phyloP scores from a whole-genome alignment of 2,797 vertebrate species.

The Nothura maculosa region DNA sequence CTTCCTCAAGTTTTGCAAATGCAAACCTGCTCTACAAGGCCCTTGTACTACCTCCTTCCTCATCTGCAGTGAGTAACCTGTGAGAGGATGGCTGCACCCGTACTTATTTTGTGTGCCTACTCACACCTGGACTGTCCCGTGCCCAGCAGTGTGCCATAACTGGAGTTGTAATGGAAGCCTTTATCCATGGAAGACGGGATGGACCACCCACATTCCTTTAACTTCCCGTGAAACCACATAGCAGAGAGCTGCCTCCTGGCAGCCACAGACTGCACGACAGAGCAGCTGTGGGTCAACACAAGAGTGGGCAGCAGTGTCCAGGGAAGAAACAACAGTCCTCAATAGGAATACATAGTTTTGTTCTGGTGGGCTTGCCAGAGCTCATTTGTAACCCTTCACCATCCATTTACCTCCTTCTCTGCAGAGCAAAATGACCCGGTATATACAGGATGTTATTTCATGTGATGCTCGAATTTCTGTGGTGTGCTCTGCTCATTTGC shows the following conservation, averaged over 20 bases:
- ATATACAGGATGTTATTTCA: neutral
- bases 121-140: neutral
- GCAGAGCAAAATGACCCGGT: neutral
- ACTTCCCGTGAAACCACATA: neutral
- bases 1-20: neutral
- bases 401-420: accelerated
- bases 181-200: neutral
- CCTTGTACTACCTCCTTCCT: neutral
- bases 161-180: neutral
- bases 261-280: neutral
- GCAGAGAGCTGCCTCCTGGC: neutral
- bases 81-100: neutral
- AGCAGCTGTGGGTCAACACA: neutral
- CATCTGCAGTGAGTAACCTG: neutral
- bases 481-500: neutral
- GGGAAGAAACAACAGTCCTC: neutral
- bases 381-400: neutral
- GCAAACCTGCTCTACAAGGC: neutral
- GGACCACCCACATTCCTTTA: accelerated
- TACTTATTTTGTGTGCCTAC: accelerated
- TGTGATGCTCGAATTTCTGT: neutral
- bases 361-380: neutral
- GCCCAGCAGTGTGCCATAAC: neutral
- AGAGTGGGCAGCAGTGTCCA: neutral
- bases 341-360: neutral